Evolutionary conservation across 2,113 vertebrate species (phyloP), one percentile per base, ranked within the genome.

Genomic region (Chlorocebus sabaeus): DNA sequence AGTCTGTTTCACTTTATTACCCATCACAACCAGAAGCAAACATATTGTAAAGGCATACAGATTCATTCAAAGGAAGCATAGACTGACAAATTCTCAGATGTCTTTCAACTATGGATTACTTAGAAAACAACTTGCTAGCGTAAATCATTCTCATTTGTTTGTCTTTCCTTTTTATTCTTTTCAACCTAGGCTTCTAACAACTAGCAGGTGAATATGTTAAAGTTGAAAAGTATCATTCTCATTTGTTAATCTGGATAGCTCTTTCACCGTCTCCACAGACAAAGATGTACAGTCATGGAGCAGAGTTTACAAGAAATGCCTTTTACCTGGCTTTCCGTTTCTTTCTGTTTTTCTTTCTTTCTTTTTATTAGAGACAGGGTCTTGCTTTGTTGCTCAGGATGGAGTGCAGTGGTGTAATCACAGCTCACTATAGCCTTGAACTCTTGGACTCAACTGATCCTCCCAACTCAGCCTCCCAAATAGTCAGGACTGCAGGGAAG

Each of bases 1-100:
- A 96, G 64, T 96, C 61, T 81, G 87, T 90, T 98, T 97, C 76
- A 73, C 64, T 96, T 95, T 88, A 45, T 84, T 97, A 67, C n/a
- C 87, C 67, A 68, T 93, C 64, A 90, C 27, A 92, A 59, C 89
- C 83, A 92, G 40, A 68, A 92, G 35, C 72, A 95, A 90, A 83
- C 59, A 61, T 8, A 48, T 23, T 75, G 38, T 93, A 72, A 89
- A 91, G 40, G 12, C 79, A 82, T 84, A 72, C 30, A 90, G 55
- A 95, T 89, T 92, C 76, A 90, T 81, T 88, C 43, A 81, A 95
- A 96, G 94, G 68, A 93, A 89, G 13, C 10, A 38, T 20, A 79
- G 32, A 59, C 30, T 27, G 72, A 85, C 40, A 81, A 73, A 12
- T 78, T 93, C 85, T 82, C 38, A 90, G 30, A 23, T 55, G 52